Conservation (phyloP, 1,140 invertebrate species). For the Bombus balteatus region DNA sequence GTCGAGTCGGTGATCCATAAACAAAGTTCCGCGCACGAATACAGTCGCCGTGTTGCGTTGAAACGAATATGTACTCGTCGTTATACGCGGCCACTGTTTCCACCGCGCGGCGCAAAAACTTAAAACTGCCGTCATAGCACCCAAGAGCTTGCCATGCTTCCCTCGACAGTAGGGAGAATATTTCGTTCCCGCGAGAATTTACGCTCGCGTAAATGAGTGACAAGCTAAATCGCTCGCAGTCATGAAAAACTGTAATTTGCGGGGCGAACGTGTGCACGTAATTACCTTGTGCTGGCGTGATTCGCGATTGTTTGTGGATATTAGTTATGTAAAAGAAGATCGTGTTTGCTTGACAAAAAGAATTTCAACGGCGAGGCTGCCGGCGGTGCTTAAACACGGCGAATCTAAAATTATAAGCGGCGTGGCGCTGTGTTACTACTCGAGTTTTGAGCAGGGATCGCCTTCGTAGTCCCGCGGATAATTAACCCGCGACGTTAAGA, state of each 20-base stretch:
- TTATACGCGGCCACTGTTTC: no score
- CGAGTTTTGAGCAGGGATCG: neutral
- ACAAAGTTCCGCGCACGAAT: constrained; percentile 13
- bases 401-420: neutral
- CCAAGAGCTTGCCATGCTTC: neutral
- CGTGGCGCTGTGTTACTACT: no score
- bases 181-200: neutral
- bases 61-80: neutral
- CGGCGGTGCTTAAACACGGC: neutral
- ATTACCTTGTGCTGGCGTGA: constrained; percentile 6
- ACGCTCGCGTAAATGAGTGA: constrained; percentile 20
- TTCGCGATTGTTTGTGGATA: constrained; percentile 14
- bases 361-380: neutral
- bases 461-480: neutral
- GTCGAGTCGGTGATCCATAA: constrained; percentile 46
- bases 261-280: neutral
- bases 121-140: neutral
- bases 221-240: constrained; percentile 21
- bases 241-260: constrained; percentile 15
- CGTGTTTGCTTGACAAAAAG: neutral
- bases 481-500: neutral
- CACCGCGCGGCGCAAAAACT: neutral
- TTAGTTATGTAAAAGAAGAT: constrained; percentile 3
- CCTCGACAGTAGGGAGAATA: neutral
- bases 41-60: neutral